Evolutionary conservation across 92 coral and sea anemone genomes (phyloP).

Genomic region (Actinostola sp.): DNA sequence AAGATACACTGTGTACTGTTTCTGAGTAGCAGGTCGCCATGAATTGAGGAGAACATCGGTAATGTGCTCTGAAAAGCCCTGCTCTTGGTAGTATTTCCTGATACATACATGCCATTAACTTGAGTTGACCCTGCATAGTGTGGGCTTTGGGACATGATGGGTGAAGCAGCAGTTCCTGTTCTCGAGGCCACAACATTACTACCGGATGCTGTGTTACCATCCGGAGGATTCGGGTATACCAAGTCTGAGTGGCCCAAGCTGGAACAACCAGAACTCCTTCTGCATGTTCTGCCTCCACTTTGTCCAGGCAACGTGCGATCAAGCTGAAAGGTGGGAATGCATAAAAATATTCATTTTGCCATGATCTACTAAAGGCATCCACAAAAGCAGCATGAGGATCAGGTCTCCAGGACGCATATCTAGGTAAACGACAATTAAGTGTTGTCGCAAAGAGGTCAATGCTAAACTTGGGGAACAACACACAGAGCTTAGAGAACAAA

Average conservation of each 20-base stretch:
- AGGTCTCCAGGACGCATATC: conserved; percentile 27
- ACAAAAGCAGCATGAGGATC: conserved; percentile 18
- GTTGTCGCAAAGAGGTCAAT: conserved; percentile 31
- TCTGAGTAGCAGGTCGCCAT: conserved; percentile 55
- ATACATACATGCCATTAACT: conserved; percentile 48
- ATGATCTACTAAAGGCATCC: conserved; percentile 34
- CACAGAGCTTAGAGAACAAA: background rate
- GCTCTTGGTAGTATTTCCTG: conserved; percentile 41
- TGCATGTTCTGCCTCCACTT: conserved; percentile 22
- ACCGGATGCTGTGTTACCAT: conserved; percentile 27
- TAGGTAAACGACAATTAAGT: conserved; percentile 6
- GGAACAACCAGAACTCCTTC: conserved; percentile 33
- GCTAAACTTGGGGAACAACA: background rate
- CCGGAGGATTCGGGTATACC: conserved; percentile 36
- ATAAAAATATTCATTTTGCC: conserved; percentile 31
- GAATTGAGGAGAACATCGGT: conserved; percentile 56
- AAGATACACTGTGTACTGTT: conserved; percentile 47
- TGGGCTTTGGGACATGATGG: conserved; percentile 24
- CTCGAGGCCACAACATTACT: conserved; percentile 39
- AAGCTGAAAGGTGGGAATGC: conserved; percentile 32
- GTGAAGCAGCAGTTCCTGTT: conserved; percentile 24
- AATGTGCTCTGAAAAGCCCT: conserved; percentile 47
- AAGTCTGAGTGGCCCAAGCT: conserved; percentile 51
- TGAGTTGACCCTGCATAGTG: conserved; percentile 38
- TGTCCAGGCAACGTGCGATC: conserved; percentile 25